Evolutionary conservation across 2,797 vertebrate genomes (phyloP).

Genomic region (Alca torda): DNA sequence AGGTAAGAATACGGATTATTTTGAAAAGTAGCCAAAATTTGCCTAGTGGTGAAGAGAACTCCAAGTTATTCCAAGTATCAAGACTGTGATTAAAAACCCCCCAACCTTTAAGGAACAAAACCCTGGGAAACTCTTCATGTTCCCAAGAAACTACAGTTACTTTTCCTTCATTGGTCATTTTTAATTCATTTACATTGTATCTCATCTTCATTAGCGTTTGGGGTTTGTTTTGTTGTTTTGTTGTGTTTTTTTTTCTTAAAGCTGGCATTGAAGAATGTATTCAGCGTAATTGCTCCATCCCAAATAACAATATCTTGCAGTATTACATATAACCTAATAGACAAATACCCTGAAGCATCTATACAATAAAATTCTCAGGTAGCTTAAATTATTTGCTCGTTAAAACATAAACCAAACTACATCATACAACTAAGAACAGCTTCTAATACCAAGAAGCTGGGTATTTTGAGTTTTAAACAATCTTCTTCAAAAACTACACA

Average conservation of each 20-base stretch:
- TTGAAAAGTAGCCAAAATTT: not conserved
- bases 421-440: not conserved
- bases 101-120: not conserved
- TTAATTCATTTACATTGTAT: not conserved
- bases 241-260: not conserved
- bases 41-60: not conserved
- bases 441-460: not conserved
- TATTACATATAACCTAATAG: not conserved
- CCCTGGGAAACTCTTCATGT: not conserved
- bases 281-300: not conserved
- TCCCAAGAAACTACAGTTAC: not conserved
- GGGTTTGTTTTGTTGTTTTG: not conserved
- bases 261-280: not conserved
- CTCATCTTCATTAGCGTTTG: not conserved
- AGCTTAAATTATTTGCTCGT: not conserved
- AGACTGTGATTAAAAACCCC: not conserved
- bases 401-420: not conserved
- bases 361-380: not conserved
- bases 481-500: not conserved
- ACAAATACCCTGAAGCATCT: not conserved
- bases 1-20: not conserved
- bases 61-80: not conserved
- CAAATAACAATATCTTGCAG: not conserved
- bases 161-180: not conserved
- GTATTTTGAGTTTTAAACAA: not conserved